Conservation (phyloP, 2,797 vertebrate species). For the Arnoldichthys spilopterus region DNA sequence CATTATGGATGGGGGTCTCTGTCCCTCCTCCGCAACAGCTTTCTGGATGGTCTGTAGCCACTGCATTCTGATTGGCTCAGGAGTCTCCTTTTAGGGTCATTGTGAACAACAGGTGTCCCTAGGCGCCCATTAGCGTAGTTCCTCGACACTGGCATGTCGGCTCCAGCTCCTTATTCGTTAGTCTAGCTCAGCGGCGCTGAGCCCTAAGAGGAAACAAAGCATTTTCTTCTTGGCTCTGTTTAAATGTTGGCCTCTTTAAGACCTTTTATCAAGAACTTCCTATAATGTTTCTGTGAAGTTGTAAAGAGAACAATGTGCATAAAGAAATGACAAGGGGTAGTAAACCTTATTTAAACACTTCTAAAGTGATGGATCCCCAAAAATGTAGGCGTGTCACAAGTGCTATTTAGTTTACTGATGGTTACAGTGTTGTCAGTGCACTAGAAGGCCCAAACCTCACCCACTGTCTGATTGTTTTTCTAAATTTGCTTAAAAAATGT, state of each 20-base stretch:
- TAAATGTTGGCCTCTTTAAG: neutral
- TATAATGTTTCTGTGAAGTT: neutral
- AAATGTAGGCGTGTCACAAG: no score
- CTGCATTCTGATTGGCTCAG: slow-evolving; percentile 76
- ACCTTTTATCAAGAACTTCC: neutral
- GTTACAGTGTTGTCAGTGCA: neutral
- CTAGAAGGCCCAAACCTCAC: neutral
- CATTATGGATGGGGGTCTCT: slow-evolving; percentile 44
- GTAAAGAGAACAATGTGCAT: neutral
- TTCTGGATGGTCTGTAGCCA: slow-evolving; percentile 61
- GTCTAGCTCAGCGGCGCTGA: slow-evolving; percentile 44
- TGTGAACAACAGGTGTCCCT: slow-evolving; percentile 73
- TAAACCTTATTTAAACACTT: neutral
- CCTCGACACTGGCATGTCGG: slow-evolving; percentile 48
- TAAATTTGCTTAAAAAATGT: no score
- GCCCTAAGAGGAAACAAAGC: slow-evolving; percentile 59
- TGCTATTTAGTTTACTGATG: neutral
- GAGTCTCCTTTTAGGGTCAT: slow-evolving; percentile 84
- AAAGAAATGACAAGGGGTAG: neutral
- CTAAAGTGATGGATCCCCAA: neutral
- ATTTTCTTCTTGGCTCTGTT: slow-evolving; percentile 30
- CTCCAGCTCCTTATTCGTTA: slow-evolving; percentile 77
- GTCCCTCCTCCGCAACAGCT: slow-evolving; percentile 70
- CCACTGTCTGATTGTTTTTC: no score
- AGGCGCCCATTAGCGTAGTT: slow-evolving; percentile 53